Base-by-base conservation (phyloP, 2,888 invertebrate species). In the Calameuta idolon region DNA sequence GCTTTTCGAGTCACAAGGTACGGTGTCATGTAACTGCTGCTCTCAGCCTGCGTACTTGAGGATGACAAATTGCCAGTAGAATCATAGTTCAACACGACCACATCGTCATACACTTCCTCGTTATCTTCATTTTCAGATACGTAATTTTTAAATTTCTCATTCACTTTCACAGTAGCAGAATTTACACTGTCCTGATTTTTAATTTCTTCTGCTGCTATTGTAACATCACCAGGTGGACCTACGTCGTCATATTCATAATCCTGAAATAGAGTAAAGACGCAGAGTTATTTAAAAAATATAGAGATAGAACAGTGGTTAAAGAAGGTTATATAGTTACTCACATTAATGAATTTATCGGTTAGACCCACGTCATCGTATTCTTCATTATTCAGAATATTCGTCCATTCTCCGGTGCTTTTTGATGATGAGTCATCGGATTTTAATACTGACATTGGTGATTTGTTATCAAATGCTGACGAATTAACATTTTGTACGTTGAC, bases 81-180 rank as follows among this genome's bases (percentile, higher is more conserved):
- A 1, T 78, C 71, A 69, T 73, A 79, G 73, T 76, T 30, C 40
- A 80, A 77, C 0, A 84, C 80, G 77, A 84, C 76, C 9, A 90
- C 88, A 75, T 90, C 90, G 77, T 90, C 90, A 76, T 88, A 88
- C 75, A 86, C 83, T 74, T 82, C 82, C 0, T 87, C 85, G 11
- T 71, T 33, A 12, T 83, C 83, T 1, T 75, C 78, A n/a, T 30
- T 40, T 34, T 35, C n/a, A 74, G 78, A 75, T 37, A 81, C 77
- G 75, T 81, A 77, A 69, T 77, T 74, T 9, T 79, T 34, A 69
- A 15, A 71, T 11, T 33, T 55, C 5, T 55, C 55, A 23, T 55
- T 55, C 23, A 23, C 55, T 55, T 55, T 23, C 23, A 23, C 23
- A 9, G 5, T 9, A 23, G 23, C 23, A 55, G 55, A 55, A 23